Evolutionary conservation across 2,113 vertebrate genomes (phyloP).

Genomic region (Zonotrichia leucophrys): DNA sequence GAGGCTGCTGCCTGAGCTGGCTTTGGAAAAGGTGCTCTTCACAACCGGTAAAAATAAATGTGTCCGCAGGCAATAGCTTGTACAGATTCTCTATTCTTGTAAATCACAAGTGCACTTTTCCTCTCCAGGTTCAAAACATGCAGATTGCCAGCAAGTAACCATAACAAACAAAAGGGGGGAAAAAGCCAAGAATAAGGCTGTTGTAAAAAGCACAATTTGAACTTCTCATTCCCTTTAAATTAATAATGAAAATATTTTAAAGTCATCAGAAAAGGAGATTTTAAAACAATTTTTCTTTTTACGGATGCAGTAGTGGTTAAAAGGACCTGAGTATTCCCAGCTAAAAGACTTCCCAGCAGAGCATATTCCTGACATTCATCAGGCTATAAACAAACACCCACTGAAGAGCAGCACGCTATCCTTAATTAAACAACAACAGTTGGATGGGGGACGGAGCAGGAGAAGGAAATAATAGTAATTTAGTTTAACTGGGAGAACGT

Average conservation of each 20-base stretch:
- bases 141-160: background rate
- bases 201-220: background rate
- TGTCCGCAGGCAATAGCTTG: background rate
- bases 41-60: background rate
- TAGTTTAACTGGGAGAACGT: background rate
- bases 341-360: background rate
- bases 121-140: background rate
- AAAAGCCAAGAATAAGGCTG: background rate
- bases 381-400: slow-evolving; percentile 55
- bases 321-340: background rate
- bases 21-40: background rate
- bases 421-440: slow-evolving; percentile 60
- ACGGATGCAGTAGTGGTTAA: background rate
- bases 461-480: slow-evolving; percentile 32
- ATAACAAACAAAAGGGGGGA: background rate
- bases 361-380: slow-evolving; percentile 46
- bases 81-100: background rate
- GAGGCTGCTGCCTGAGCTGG: background rate
- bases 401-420: slow-evolving; percentile 37
- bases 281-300: background rate
- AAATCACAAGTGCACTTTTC: background rate
- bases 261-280: background rate
- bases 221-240: background rate
- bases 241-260: background rate
- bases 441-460: background rate